Evolutionary conservation across 2,113 vertebrate species (phyloP).

Genomic region (Montifringilla adamsi): DNA sequence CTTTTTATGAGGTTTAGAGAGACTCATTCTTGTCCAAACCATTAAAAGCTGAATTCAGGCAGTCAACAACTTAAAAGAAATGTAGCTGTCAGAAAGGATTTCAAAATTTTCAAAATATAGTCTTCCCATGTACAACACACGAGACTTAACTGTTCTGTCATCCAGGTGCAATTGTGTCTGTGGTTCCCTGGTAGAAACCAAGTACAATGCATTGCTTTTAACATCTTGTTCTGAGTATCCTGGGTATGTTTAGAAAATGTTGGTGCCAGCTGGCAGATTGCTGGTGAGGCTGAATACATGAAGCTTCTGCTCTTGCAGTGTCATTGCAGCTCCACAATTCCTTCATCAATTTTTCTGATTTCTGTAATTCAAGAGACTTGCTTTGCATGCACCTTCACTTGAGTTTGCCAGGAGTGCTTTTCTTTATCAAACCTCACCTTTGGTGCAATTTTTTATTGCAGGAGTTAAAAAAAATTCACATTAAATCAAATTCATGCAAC

Average conservation of each 20-base stretch:
- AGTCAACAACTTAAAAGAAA: background rate
- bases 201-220: background rate
- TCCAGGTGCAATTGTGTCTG: slow-evolving; percentile 29
- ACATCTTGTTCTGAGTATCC: slow-evolving; percentile 38
- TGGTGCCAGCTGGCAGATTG: slow-evolving; percentile 49
- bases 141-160: slow-evolving; percentile 11
- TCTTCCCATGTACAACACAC: background rate
- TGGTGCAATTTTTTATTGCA: background rate
- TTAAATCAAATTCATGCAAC: background rate
- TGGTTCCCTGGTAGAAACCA: background rate
- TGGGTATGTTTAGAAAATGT: slow-evolving; percentile 35
- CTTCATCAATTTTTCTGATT: background rate
- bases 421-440: background rate
- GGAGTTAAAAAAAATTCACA: background rate
- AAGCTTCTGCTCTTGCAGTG: background rate
- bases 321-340: background rate
- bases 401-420: background rate
- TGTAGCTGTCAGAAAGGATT: background rate
- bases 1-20: background rate
- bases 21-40: background rate
- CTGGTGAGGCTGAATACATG: background rate
- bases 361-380: background rate
- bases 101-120: slow-evolving; percentile 25
- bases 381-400: background rate
- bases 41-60: background rate